Conservation (phyloP, 2,888 invertebrate genomes). For the Pterostichus madidus region DNA sequence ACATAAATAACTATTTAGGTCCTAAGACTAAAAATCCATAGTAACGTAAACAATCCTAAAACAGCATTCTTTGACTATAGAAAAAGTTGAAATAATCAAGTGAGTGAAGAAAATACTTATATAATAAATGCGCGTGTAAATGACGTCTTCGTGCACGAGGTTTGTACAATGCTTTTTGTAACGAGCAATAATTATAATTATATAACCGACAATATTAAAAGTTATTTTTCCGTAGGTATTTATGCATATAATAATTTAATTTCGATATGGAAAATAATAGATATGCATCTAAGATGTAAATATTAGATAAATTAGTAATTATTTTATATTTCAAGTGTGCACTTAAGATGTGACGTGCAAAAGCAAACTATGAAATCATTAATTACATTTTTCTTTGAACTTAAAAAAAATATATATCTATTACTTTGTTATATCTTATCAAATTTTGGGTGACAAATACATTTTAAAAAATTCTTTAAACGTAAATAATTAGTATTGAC, state of each 20-base stretch:
- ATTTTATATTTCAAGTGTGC: background rate
- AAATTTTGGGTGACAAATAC: background rate
- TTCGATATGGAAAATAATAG: slow-evolving; percentile 43
- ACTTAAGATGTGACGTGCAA: background rate
- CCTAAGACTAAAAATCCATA: too few relatives aligned
- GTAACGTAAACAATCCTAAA: too few relatives aligned
- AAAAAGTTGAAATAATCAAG: too few relatives aligned
- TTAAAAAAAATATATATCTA: background rate
- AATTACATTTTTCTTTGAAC: background rate
- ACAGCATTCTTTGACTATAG: too few relatives aligned
- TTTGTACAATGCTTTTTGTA: too few relatives aligned
- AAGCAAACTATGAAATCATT: background rate
- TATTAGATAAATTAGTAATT: background rate
- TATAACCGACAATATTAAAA: too few relatives aligned
- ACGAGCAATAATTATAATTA: too few relatives aligned
- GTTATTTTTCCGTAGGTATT: too few relatives aligned
- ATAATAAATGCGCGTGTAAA: too few relatives aligned
- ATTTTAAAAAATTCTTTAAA: background rate
- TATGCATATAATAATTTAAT: slow-evolving; percentile 16
- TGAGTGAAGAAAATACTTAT: too few relatives aligned
- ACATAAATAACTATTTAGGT: too few relatives aligned
- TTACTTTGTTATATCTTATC: slow-evolving; percentile 6
- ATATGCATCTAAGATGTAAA: slow-evolving; percentile 2
- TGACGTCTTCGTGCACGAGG: too few relatives aligned
- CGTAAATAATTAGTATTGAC: background rate